Evolutionary conservation across 2,113 vertebrate species (phyloP), one percentile per base, ranked within the genome.

Genomic region (Heptranchias perlo): DNA sequence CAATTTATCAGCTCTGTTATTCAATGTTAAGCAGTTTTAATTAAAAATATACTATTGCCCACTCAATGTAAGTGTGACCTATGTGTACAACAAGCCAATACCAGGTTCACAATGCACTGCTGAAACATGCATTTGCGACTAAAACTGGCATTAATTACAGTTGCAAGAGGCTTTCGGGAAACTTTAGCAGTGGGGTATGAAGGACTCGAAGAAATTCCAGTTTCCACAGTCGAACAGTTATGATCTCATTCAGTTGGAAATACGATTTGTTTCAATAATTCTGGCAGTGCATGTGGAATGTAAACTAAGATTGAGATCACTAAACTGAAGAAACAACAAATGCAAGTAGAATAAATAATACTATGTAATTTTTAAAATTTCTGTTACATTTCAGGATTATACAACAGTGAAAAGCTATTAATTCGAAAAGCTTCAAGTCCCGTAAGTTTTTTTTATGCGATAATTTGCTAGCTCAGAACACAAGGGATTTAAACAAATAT

Each of bases 401-500:
- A 28, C 47, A 28, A 49, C 35, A 78, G 35, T 52, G 2, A 87
- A 69, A 69, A 69, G 23, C 25, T 69, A 69, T 69, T 25, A 69
- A 69, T 31, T 69, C 67, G 3, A 31, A 7, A 6, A 7, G 3
- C 25, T 69, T 69, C 28, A 69, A 69, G 67, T 31, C 1, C 76
- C 16, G 35, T 78, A n/a, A 78, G 11, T 78, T 39, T n/a, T 78
- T n/a, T 78, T 78, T n/a, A n/a, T 78, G 76, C 0, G 76, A 78
- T 78, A 35, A 78, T 78, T 78, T 78, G 39, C 76, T n/a, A 78
- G 76, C n/a, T 16, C 76, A 78, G n/a, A 16, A 78, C 76, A n/a
- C 76, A 78, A 39, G 67, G n/a, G 76, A 78, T n/a, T 78, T 78
- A 78, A 78, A 78, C 76, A n/a, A 78, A 78, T 78, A 78, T 25